Evolutionary conservation across 2,797 vertebrate species (phyloP), one percentile per base, ranked within the genome.

Genomic region (Echeneis naucrates): DNA sequence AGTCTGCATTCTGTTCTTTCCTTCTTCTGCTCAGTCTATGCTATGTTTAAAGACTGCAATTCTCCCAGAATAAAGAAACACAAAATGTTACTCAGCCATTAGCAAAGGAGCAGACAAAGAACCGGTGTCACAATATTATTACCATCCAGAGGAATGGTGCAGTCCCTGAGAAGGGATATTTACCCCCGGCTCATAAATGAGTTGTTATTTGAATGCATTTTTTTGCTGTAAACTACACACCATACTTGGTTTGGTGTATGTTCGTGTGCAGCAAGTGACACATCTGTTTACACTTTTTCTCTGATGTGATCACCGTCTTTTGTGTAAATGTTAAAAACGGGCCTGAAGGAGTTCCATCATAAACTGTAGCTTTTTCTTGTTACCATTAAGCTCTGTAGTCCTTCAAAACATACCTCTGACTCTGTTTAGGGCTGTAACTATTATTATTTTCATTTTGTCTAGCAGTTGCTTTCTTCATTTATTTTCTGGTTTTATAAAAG

Each of bases 211-310:
- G 13, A 50, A 40, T 61, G 5, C 7, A 5, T 40, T 17, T n/a
- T n/a, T n/a, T 61, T 8, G 32, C 42, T 17, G 14, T 42, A 33
- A 33, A 2, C 14, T n/a, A 42, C 23, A 33, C 17, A 19, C 37
- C 26, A 35, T 45, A 10, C 24, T 37, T 62, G 51, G 68, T 63
- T 61, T 72, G 79, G 72, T 66, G 40, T 52, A n/a, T 78, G 30
- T 17, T 68, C 68, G 77, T 64, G 47, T 70, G 76, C 75, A 74
- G 45, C 75, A 78, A 80, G 70, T 81, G 63, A 85, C 83, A 86
- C 91, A 93, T 93, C 89, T 93, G 89, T 88, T 93, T 81, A 77
- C 77, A 69, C 83, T 91, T 89, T 90, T 81, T 72, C 69, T 60
- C 64, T 44, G n/a, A 35, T 72, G 69, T 57, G 69, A 71, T 50